Conservation (phyloP, 2,113 vertebrate genomes). For the Tenebrosternarchus preto region DNA sequence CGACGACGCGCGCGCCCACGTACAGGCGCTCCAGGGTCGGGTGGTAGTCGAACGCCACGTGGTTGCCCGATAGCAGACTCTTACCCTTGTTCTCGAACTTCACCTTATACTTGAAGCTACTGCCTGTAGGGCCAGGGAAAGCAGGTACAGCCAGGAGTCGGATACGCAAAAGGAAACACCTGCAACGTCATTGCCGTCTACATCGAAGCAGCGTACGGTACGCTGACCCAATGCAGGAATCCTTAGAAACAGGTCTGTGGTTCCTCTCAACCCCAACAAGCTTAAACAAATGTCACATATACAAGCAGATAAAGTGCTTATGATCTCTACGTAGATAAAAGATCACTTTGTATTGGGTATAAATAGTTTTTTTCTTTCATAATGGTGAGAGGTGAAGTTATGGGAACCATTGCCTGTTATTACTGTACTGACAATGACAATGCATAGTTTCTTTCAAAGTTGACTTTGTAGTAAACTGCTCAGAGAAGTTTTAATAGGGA, state of each 20-base stretch:
- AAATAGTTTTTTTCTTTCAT: too few species aligned
- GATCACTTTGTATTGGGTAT: too few species aligned
- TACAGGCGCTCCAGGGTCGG: slow-evolving; percentile 82
- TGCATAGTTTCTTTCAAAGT: too few species aligned
- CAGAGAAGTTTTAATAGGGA: too few species aligned
- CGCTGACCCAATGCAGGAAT: neutral
- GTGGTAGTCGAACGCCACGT: slow-evolving; percentile 94
- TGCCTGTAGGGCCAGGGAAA: slow-evolving; percentile 68
- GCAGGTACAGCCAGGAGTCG: neutral
- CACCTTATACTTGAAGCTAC: slow-evolving; percentile 89
- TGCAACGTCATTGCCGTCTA: neutral
- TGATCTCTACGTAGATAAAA: too few species aligned
- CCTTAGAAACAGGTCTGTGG: neutral
- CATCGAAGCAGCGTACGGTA: neutral
- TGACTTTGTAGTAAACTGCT: too few species aligned
- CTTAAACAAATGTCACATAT: neutral
- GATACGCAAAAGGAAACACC: neutral
- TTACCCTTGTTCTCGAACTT: slow-evolving; percentile 98
- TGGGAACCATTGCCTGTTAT: too few species aligned
- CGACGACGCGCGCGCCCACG: slow-evolving; percentile 93
- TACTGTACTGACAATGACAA: too few species aligned
- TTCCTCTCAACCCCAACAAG: neutral
- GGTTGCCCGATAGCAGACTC: slow-evolving; percentile 95
- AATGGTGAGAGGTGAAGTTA: too few species aligned
- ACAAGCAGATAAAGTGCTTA: neutral